phyloP scores from a whole-genome alignment of 1,140 invertebrate genomes.

The Apolygus lucorum region DNA sequence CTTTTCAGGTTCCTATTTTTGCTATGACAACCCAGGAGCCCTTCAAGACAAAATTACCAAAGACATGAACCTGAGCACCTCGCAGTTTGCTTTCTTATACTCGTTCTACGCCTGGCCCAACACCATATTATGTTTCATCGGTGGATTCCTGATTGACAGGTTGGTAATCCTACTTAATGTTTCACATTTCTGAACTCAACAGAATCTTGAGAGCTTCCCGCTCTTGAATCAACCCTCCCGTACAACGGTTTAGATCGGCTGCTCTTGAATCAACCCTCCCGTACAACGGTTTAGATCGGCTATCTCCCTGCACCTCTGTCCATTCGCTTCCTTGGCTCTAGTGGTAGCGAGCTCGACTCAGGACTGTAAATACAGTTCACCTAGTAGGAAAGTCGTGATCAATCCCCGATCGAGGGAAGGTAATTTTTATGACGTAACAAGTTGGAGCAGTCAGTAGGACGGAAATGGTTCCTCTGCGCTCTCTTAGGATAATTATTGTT shows the following conservation, averaged over 20 bases:
- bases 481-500: too few species aligned
- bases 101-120: conserved; percentile 98
- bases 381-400: too few species aligned
- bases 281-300: too few species aligned
- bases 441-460: too few species aligned
- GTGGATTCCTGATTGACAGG: conserved; percentile 90
- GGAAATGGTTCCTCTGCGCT: too few species aligned
- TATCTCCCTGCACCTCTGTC: too few species aligned
- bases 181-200: conserved; percentile 14
- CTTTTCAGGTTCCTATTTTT: conserved; percentile 89
- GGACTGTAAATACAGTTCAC: too few species aligned
- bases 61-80: conserved; percentile 72
- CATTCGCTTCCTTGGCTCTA: too few species aligned
- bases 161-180: conserved; percentile 39
- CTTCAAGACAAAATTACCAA: conserved; percentile 77
- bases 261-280: too few species aligned
- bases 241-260: background rate
- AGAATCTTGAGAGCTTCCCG: background rate
- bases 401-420: too few species aligned
- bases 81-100: conserved; percentile 79
- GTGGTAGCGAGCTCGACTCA: too few species aligned
- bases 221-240: background rate
- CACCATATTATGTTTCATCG: conserved; percentile 89
- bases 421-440: too few species aligned
- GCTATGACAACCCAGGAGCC: conserved; percentile 93